Evolutionary conservation across 2,113 vertebrate genomes (phyloP), one percentile per base, ranked within the genome.

Genomic region (Pundamilia nyererei): DNA sequence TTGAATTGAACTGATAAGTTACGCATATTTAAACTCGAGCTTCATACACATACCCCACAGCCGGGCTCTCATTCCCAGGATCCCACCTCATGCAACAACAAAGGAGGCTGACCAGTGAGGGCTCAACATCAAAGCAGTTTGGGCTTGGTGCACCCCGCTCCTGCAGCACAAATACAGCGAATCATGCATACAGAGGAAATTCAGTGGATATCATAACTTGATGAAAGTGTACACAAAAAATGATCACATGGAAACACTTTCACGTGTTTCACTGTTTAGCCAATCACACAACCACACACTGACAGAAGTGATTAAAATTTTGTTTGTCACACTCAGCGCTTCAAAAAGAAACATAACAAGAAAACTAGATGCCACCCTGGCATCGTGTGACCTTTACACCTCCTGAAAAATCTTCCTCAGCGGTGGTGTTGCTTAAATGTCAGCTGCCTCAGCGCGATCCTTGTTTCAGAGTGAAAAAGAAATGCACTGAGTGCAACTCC

Each of bases 361-460:
- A 49, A 77, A 77, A 33, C 45, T 31, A 49, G 42, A 31, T 68
- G 31, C 47, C 70, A 79, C 14, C 33, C 3, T 11, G 26, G 87
- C 84, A 81, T 79, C 58, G 24, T 68, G 29, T 90, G 91, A 92
- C 90, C 93, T 94, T 93, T 91, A 86, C 62, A 68, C 90, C 86
- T 85, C 60, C 86, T 81, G 70, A 82, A 70, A 85, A 85, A 75
- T 79, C 86, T 82, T 82, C 83, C 87, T 79, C 19, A 19, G 79
- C 72, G 49, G 85, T n/a, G 54, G 62, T 85, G 88, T 90, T 47
- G 5, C 88, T 89, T 91, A 93, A 94, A 95, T 93, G 94, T 94
- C 93, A 93, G 79, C 90, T 79, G 83, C 87, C 90, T 92, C 83
- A 33, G 81, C 55, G 7, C 11, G 80, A 93, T 79, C 65, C 70